These are phyloP conservation scores for Myrmophylax atrothorax DNA, from an alignment of 2,113 vertebrate genomes.

Conservation along the genomic window DNA sequence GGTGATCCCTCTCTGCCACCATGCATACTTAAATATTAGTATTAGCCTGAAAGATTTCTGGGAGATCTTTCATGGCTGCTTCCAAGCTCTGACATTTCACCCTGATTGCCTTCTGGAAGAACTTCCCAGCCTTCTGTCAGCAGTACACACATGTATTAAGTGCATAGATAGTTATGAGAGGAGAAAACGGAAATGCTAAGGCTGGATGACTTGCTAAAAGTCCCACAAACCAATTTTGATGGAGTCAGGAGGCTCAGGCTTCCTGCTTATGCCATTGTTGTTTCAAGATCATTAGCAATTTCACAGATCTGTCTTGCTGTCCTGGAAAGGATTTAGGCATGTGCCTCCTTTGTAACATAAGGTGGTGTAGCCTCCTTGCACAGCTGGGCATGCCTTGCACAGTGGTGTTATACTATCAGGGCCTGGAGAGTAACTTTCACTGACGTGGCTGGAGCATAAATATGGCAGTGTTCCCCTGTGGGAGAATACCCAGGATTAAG, in stretches of 20 bases:
- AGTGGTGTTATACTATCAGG: neutral
- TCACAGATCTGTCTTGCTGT: neutral
- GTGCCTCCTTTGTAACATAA: neutral
- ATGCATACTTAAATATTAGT: neutral
- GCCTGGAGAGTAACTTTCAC: neutral
- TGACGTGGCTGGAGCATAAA: neutral
- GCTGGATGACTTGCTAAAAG: neutral
- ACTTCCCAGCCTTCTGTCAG: neutral
- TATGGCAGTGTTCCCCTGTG: neutral
- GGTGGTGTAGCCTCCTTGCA: neutral
- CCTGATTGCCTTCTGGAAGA: neutral
- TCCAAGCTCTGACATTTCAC: neutral
- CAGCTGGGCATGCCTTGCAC: neutral
- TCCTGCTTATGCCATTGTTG: neutral
- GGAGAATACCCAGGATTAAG: too few relatives aligned
- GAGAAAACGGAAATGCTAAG: neutral
- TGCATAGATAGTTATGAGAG: neutral
- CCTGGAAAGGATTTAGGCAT: neutral
- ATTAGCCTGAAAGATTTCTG: neutral
- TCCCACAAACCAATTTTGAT: neutral
- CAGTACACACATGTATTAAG: neutral
- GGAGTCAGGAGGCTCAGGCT: neutral
- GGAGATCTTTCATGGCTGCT: neutral
- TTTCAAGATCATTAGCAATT: neutral
- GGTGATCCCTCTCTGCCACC: neutral